These are phyloP conservation scores for Trichacis sp. DNA, from an alignment of 2,888 invertebrate species.

Conservation along the genomic window DNA sequence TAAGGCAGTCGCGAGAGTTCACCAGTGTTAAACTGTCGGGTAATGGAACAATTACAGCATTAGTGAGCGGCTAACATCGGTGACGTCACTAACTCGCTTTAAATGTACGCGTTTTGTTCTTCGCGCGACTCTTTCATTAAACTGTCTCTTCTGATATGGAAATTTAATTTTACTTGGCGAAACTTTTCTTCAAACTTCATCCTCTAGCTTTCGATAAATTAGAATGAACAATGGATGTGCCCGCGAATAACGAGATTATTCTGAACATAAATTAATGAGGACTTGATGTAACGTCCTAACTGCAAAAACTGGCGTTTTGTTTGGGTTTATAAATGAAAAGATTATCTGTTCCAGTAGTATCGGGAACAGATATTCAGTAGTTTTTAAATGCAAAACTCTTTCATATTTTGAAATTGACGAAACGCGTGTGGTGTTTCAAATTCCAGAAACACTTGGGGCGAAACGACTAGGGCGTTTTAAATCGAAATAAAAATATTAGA, in stretches of 20 bases:
- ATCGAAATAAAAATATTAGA: too few relatives aligned
- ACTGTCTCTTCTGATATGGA: conserved; percentile 5
- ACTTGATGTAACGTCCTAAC: background rate
- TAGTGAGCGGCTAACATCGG: background rate
- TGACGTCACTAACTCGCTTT: background rate
- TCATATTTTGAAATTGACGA: too few relatives aligned
- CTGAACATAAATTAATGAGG: conserved; percentile 9
- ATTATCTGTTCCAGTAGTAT: too few relatives aligned
- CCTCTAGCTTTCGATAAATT: conserved; percentile 6
- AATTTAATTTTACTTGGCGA: conserved; percentile 2
- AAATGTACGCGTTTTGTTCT: conserved; percentile 4
- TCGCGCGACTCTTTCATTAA: background rate
- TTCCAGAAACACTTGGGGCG: too few relatives aligned
- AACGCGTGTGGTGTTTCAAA: too few relatives aligned
- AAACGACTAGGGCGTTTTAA: too few relatives aligned
- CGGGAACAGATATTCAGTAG: too few relatives aligned
- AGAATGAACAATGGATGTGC: conserved; percentile 6
- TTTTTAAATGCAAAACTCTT: too few relatives aligned
- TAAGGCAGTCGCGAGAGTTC: background rate
- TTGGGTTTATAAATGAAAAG: too few relatives aligned
- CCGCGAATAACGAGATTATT: conserved; percentile 1
- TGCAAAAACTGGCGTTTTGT: too few relatives aligned
- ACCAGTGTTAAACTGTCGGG: background rate
- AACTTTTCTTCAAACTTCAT: conserved; percentile 6
- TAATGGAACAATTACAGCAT: background rate